phyloP scores from a whole-genome alignment of 1,140 invertebrate species.

The Drosophila lowei region DNA sequence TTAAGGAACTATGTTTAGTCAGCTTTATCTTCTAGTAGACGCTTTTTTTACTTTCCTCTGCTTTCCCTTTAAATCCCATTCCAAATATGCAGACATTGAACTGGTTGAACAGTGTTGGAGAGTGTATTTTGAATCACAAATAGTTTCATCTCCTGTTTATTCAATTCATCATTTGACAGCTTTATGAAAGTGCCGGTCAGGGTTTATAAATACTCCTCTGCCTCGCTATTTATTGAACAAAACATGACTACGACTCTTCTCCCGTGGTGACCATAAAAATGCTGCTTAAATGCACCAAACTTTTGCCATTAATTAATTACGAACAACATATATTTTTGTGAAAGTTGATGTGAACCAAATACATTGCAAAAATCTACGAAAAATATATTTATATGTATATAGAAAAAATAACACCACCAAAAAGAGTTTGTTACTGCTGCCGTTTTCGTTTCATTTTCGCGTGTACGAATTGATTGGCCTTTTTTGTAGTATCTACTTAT shows the following conservation, averaged over 20 bases:
- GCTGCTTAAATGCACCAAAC: slow-evolving; percentile 54
- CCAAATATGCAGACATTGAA: background rate
- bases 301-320: slow-evolving; percentile 70
- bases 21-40: too few species aligned
- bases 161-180: too few species aligned
- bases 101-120: too few species aligned
- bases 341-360: slow-evolving; percentile 71
- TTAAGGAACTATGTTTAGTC: too few species aligned
- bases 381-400: slow-evolving; percentile 15
- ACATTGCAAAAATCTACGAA: slow-evolving; percentile 21
- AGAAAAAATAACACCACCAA: slow-evolving; percentile 39
- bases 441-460: slow-evolving; percentile 72
- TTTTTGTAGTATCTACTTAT: slow-evolving; percentile 23
- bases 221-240: too few species aligned
- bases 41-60: too few species aligned
- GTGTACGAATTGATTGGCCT: slow-evolving; percentile 64
- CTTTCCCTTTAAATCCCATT: too few species aligned
- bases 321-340: slow-evolving; percentile 52
- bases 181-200: background rate
- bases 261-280: slow-evolving; percentile 36
- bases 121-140: too few species aligned
- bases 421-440: slow-evolving; percentile 51
- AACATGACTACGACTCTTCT: background rate
- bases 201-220: background rate
- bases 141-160: too few species aligned